These are phyloP conservation scores for Xenus cinereus DNA, from an alignment of 2,113 vertebrate species.

Conservation along the genomic window DNA sequence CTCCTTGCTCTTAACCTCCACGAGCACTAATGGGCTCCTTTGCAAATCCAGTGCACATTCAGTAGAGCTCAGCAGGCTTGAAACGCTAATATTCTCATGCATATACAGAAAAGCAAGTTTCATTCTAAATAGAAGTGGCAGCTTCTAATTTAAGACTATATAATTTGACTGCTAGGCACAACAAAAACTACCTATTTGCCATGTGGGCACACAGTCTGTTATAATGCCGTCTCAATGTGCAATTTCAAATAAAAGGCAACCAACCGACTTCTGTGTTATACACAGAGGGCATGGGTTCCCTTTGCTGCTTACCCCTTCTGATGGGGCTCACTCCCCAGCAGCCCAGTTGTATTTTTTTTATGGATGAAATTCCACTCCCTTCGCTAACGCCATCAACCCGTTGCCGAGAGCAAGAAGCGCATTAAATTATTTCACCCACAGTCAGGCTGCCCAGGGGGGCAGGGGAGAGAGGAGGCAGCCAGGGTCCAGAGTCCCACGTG, in stretches of 20 bases:
- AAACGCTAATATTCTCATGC: not conserved
- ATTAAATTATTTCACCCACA: not conserved
- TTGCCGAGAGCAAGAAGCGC: not conserved
- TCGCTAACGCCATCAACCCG: not conserved
- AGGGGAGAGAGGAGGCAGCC: not conserved
- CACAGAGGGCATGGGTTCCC: not conserved
- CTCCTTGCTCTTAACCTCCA: not conserved
- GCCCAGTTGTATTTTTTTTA: not conserved
- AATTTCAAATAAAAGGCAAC: not conserved
- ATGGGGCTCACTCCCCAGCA: not conserved
- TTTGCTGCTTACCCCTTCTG: not conserved
- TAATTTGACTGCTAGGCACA: constrained; percentile 23
- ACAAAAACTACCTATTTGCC: constrained; percentile 53
- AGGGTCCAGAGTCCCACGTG: not conserved
- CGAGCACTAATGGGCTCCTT: not conserved
- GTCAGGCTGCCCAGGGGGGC: not conserved
- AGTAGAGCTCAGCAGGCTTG: not conserved
- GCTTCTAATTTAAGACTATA: constrained; percentile 38
- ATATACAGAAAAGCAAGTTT: not conserved
- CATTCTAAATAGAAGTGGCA: constrained; percentile 40
- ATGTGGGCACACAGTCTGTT: not conserved
- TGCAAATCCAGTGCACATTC: not conserved
- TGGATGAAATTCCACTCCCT: not conserved
- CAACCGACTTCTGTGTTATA: not conserved
- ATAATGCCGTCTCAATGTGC: not conserved